phyloP scores from a whole-genome alignment of 1,140 invertebrate species.

The Ceratoteleas bidentatus region DNA sequence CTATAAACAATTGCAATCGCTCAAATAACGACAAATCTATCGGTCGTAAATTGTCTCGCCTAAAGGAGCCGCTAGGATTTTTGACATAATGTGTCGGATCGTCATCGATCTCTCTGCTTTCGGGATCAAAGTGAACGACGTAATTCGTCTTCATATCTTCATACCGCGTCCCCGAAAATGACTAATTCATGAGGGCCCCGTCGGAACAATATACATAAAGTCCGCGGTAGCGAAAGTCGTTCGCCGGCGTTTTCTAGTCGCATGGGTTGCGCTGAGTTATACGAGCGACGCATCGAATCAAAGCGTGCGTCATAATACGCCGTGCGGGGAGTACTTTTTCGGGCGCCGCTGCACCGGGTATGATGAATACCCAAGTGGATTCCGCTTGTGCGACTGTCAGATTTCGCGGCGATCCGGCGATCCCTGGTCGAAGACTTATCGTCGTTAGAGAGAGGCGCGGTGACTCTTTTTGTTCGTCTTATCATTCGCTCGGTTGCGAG shows the following conservation, averaged over 20 bases:
- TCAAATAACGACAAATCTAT: too few relatives aligned
- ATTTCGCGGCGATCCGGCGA: slow-evolving; percentile 31
- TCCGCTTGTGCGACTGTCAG: slow-evolving; percentile 28
- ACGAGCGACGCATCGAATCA: slow-evolving; percentile 38
- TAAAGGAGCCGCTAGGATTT: background rate
- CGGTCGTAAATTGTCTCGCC: too few relatives aligned
- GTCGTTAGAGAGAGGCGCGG: slow-evolving; percentile 28
- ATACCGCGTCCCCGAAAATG: slow-evolving; percentile 33
- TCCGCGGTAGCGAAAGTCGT: slow-evolving; percentile 34
- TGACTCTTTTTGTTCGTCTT: slow-evolving; percentile 49
- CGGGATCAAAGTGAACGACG: slow-evolving; percentile 35
- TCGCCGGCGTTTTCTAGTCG: slow-evolving; percentile 46
- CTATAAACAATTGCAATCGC: too few relatives aligned
- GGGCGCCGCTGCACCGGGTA: slow-evolving; percentile 5
- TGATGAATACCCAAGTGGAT: slow-evolving; percentile 36
- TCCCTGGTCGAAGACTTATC: slow-evolving; percentile 51
- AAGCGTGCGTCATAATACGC: slow-evolving; percentile 51
- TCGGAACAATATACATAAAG: slow-evolving; percentile 54
- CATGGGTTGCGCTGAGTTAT: slow-evolving; percentile 23
- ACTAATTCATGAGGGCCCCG: slow-evolving; percentile 53
- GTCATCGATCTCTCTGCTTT: slow-evolving; percentile 23
- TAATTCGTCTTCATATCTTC: slow-evolving; percentile 57
- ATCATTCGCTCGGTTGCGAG: slow-evolving; percentile 47
- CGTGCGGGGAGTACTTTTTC: slow-evolving; percentile 36
- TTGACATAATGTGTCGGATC: slow-evolving; percentile 21